These are phyloP conservation scores for Acyrthosiphon pisum DNA, from an alignment of 1,140 invertebrate species.

Conservation along the genomic window DNA sequence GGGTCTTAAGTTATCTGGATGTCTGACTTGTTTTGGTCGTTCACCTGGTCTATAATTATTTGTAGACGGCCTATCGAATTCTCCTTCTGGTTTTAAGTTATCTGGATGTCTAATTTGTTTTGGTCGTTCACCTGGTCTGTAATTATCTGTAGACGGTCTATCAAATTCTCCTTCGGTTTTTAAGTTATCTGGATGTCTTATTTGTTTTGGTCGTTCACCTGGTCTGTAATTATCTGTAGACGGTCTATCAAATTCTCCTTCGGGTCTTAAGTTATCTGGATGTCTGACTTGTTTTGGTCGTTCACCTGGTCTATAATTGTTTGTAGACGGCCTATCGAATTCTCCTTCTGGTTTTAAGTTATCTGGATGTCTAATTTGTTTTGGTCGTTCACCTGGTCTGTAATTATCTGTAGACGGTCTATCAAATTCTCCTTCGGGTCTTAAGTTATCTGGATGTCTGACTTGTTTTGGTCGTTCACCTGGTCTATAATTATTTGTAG, in stretches of 20 bases:
- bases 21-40: constrained; percentile 66
- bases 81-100: constrained; percentile 68
- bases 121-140: constrained; percentile 64
- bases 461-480: constrained; percentile 64
- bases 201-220: constrained; percentile 64
- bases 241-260: constrained; percentile 67
- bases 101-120: constrained; percentile 65
- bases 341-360: constrained; percentile 72
- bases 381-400: constrained; percentile 62
- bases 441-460: constrained; percentile 68
- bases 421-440: constrained; percentile 70
- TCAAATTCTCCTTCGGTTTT: constrained; percentile 70
- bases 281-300: constrained; percentile 66
- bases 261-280: constrained; percentile 70
- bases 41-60: constrained; percentile 62
- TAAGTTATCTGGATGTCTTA: constrained; percentile 68
- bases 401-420: constrained; percentile 61
- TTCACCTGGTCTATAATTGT: constrained; percentile 61
- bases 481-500: constrained; percentile 60
- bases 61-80: constrained; percentile 65
- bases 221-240: constrained; percentile 60
- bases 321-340: constrained; percentile 63
- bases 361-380: constrained; percentile 66
- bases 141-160: constrained; percentile 62
- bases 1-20: constrained; percentile 64